Conservation (phyloP, 2,888 invertebrate genomes). For the Latheticus oryzae region DNA sequence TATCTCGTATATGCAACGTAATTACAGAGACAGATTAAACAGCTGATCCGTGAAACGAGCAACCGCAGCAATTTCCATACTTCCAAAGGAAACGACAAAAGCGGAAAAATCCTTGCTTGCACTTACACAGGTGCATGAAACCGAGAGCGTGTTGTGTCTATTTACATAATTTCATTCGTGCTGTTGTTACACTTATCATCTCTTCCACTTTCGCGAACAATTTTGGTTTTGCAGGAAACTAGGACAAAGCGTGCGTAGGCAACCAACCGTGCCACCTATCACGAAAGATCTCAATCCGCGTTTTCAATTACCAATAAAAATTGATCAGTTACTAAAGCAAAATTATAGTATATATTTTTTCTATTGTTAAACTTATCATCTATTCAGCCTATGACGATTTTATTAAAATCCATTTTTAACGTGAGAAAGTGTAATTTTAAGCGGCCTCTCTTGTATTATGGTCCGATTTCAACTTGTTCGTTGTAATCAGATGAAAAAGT, state of each 20-base stretch:
- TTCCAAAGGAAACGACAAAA: conserved; percentile 14
- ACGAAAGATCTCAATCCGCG: background rate
- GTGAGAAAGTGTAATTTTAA: background rate
- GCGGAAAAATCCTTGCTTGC: conserved; percentile 15
- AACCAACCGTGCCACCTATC: conserved; percentile 17
- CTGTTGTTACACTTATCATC: conserved; percentile 1
- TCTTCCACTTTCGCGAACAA: conserved; percentile 11
- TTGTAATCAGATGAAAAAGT: conserved; percentile 3
- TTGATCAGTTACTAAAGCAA: no score
- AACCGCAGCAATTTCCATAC: conserved; percentile 29
- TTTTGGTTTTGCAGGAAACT: conserved; percentile 8
- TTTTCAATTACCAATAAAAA: no score
- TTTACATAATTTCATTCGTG: conserved; percentile 4
- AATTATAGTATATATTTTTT: no score
- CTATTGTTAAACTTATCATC: no score
- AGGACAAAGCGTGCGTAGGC: conserved; percentile 9
- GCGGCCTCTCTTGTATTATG: background rate
- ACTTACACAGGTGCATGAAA: conserved; percentile 16
- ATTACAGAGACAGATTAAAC: conserved; percentile 26
- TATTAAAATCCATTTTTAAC: no score
- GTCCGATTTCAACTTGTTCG: conserved; percentile 2
- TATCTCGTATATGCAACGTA: conserved; percentile 2
- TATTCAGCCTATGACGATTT: no score
- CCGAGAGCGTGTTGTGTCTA: conserved; percentile 13
- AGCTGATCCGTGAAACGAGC: conserved; percentile 32